A percentile compares a stretch with the other conserved stretches of the same genome.
phyloP scores from a whole-genome alignment of 2,113 vertebrate species.

The Toxotes chatareus region DNA sequence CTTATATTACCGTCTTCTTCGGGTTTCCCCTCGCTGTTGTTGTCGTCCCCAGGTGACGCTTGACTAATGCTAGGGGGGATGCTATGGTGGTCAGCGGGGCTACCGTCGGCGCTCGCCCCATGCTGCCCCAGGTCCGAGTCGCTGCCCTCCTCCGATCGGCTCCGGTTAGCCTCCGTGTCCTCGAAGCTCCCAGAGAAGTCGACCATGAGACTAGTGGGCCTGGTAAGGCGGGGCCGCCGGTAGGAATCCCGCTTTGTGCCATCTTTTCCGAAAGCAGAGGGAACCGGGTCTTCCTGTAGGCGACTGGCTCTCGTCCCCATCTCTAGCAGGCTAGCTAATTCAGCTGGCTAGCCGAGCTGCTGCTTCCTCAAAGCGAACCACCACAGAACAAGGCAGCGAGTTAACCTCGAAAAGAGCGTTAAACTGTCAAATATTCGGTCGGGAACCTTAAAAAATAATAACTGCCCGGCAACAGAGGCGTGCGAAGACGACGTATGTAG shows the following conservation, averaged over 20 bases:
- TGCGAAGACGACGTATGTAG: rapidly evolving
- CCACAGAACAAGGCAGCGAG: slow-evolving; percentile 19
- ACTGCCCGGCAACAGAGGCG: not conserved
- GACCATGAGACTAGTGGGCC: slow-evolving; percentile 85
- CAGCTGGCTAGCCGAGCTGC: slow-evolving; percentile 50
- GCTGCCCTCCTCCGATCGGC: slow-evolving; percentile 85
- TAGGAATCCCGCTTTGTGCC: slow-evolving; percentile 81
- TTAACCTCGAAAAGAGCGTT: slow-evolving; percentile 58
- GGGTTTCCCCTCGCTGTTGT: slow-evolving; percentile 70
- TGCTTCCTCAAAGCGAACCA: slow-evolving; percentile 60
- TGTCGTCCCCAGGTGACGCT: slow-evolving; percentile 70
- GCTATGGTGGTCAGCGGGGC: slow-evolving; percentile 77
- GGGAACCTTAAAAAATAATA: not conserved
- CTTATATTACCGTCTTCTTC: slow-evolving; percentile 66
- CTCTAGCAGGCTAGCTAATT: slow-evolving; percentile 54
- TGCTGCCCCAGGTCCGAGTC: slow-evolving; percentile 84
- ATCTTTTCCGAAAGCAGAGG: slow-evolving; percentile 80
- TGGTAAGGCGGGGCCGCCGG: slow-evolving; percentile 77
- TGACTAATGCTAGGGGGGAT: slow-evolving; percentile 70
- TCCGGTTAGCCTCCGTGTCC: slow-evolving; percentile 81
- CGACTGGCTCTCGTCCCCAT: slow-evolving; percentile 87
- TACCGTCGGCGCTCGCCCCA: slow-evolving; percentile 79
- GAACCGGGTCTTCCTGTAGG: slow-evolving; percentile 81
- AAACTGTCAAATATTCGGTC: not conserved
- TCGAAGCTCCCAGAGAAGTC: slow-evolving; percentile 85